These are phyloP conservation scores for Mythimna albipuncta DNA, from an alignment of 2,888 invertebrate genomes.

Conservation along the genomic window DNA sequence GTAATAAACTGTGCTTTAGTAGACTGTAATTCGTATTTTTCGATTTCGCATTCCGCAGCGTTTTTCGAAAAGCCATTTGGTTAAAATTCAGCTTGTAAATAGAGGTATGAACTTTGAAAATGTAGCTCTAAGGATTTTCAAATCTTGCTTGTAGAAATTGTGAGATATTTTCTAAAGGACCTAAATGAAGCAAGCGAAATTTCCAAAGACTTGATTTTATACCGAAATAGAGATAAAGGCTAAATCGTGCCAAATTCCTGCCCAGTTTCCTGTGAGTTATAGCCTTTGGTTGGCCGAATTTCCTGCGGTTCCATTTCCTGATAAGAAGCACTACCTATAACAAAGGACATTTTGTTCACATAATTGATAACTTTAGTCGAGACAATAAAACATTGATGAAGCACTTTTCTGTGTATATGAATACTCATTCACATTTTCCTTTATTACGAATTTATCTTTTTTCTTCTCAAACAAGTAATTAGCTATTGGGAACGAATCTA, in stretches of 20 bases:
- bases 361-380: constrained; percentile 29
- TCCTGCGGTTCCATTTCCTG: constrained; percentile 26
- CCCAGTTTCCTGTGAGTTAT: constrained; percentile 37
- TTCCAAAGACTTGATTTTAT: constrained; percentile 33
- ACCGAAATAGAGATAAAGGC: constrained; percentile 34
- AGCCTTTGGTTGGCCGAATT: constrained; percentile 33
- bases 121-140: constrained; percentile 6
- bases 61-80: constrained; percentile 13
- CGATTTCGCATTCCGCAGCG: constrained; percentile 7
- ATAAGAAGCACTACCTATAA: constrained; percentile 32
- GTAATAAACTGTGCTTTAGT: constrained; percentile 46
- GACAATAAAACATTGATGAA: constrained; percentile 30
- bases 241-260: constrained; percentile 50
- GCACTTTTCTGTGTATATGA: constrained; percentile 13
- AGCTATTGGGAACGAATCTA: constrained; percentile 31
- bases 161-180: constrained; percentile 20
- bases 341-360: constrained; percentile 28
- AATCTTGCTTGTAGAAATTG: constrained; percentile 4
- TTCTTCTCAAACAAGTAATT: constrained; percentile 21
- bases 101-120: constrained; percentile 12
- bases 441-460: constrained; percentile 9
- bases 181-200: constrained; percentile 23
- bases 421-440: constrained; percentile 27
- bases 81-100: constrained; percentile 15
- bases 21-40: constrained; percentile 14